phyloP scores from a whole-genome alignment of 2,888 invertebrate species.

The Calameuta pallipes region DNA sequence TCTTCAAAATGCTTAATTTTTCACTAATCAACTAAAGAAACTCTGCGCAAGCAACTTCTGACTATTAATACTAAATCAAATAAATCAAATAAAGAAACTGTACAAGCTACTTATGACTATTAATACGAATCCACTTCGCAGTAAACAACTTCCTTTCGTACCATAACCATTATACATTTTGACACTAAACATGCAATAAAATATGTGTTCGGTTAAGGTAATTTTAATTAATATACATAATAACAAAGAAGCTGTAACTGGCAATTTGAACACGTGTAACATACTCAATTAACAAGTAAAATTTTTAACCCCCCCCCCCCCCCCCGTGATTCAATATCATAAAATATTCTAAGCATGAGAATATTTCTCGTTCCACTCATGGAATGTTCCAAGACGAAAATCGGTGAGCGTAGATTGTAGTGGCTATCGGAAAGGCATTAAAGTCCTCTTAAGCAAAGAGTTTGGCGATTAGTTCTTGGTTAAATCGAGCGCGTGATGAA shows the following conservation, averaged over 20 bases:
- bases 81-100: too few species aligned
- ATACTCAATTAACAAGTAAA: background rate
- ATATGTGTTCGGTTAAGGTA: background rate
- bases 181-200: background rate
- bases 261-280: background rate
- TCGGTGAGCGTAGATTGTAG: background rate
- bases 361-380: background rate
- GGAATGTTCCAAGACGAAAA: background rate
- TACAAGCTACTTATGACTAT: background rate
- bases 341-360: background rate
- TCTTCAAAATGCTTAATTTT: background rate
- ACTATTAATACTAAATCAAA: background rate
- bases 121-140: background rate
- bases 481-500: background rate
- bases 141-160: background rate
- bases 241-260: background rate
- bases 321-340: background rate
- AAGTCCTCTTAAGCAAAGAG: background rate
- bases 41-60: background rate
- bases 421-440: background rate
- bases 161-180: background rate
- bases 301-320: too few species aligned
- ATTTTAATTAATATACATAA: background rate
- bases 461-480: background rate
- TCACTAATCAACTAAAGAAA: background rate